Conservation (phyloP, 2,113 vertebrate genomes). For the Callionymus lyra region DNA sequence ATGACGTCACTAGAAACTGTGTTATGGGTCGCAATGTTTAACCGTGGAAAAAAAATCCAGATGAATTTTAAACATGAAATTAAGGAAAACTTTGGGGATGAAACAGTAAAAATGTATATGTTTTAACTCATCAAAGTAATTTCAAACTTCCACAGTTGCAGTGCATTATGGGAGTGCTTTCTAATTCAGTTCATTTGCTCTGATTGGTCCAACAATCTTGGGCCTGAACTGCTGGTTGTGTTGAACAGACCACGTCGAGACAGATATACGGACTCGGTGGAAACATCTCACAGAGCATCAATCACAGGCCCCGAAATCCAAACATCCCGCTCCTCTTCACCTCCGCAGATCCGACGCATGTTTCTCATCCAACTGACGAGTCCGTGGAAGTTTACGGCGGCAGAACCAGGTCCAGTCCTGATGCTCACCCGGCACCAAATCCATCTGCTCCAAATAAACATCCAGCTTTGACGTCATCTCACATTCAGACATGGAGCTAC, state of each 20-base stretch:
- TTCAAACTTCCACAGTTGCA: too few relatives aligned
- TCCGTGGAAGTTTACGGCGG: conserved; percentile 43
- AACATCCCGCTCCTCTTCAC: conserved; percentile 44
- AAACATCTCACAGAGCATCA: conserved; percentile 40
- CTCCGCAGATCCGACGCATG: conserved; percentile 37
- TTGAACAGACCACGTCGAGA: too few relatives aligned
- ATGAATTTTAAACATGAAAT: not conserved
- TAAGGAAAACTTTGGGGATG: conserved; percentile 3
- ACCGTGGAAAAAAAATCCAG: not conserved
- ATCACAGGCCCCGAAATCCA: conserved; percentile 45
- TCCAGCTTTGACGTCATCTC: conserved; percentile 19
- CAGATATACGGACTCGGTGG: not conserved
- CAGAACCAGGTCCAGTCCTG: conserved; percentile 27
- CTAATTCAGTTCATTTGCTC: too few relatives aligned
- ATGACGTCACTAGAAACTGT: too few relatives aligned
- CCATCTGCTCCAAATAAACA: conserved; percentile 49
- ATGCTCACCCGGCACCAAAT: conserved; percentile 52
- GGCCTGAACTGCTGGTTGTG: too few relatives aligned
- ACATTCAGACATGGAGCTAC: conserved; percentile 26
- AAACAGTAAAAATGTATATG: too few relatives aligned
- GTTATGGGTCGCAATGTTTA: too few relatives aligned
- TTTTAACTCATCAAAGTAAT: too few relatives aligned
- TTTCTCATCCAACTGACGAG: conserved; percentile 50
- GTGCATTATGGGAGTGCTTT: too few relatives aligned
- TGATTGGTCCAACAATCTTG: too few relatives aligned